Base-by-base conservation (phyloP, 2,888 invertebrate species). In the Callyntrura guangdongensis region DNA sequence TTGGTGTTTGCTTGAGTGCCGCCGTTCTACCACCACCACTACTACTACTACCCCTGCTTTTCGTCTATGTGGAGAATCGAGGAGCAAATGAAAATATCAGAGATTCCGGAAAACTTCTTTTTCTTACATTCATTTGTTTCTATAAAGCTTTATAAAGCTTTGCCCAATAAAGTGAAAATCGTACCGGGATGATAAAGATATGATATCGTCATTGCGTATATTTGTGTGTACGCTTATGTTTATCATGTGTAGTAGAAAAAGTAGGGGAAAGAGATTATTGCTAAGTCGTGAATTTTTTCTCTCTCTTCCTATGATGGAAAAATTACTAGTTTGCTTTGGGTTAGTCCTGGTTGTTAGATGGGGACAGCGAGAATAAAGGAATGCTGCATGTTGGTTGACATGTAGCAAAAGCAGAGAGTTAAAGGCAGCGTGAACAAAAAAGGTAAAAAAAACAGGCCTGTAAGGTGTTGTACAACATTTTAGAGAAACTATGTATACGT, bases 281-380 rank as follows among this genome's bases (percentile, higher is more conserved):
- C 77, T 49, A 77, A 77, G 77, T 77, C 77, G 53, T 22, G 77
- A 77, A 56, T 77, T 77, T 77, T 77, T 77, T 77, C 0, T 77
- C n/a, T 77, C 22, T 77, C 53, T 77, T 77, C 77, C 53, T 49
- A 77, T 77, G 77, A 56, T 49, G 25, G 77, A 77, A 77, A 77
- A 77, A 77, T 77, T 77, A 27, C 77, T 53, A 22, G 77, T 25
- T 25, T 77, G 49, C 25, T 53, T 14, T 49, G 56, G 69, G 69
- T 69, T 69, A 25, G 36, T 36, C 12, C 36, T 36, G 36, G 36
- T 36, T 36, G 36, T 36, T 36, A 74, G 17, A 45, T 9, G 2
- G 36, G 17, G n/a, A 11, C n/a, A 56, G 12, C 27, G 20, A 56
- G 25, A 36, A 36, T 6, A 45, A 8, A 74, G 74, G 2, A 27